Conservation (phyloP, 64 coral and sea anemone genomes). For the Stylophora pistillata region DNA sequence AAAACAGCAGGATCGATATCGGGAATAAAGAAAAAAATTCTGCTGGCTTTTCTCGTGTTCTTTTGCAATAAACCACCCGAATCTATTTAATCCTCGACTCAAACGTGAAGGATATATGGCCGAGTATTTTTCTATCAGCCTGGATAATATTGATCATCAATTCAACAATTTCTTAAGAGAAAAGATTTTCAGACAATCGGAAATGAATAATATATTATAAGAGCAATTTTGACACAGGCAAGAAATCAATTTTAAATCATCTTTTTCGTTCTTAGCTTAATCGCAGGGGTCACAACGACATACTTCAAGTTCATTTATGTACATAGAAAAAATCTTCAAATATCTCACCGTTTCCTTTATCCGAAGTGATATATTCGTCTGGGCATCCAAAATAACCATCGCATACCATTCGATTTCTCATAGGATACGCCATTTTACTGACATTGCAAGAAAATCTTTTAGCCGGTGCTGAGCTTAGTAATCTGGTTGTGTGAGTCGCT, state of each 20-base stretch:
- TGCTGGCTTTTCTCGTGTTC: not conserved
- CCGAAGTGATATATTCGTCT: not conserved
- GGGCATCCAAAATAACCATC: constrained; percentile 55
- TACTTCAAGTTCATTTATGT: no score
- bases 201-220: constrained; percentile 30
- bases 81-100: not conserved
- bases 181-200: not conserved
- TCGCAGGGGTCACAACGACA: not conserved
- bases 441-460: constrained; percentile 56
- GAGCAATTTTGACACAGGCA: not conserved
- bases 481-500: constrained; percentile 15
- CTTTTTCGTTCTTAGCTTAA: not conserved
- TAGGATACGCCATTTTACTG: constrained; percentile 49
- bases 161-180: not conserved
- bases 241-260: not conserved
- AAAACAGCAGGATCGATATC: not conserved
- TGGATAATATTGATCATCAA: not conserved
- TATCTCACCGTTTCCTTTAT: constrained; percentile 6
- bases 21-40: no score
- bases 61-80: not conserved
- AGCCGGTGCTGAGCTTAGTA: constrained; percentile 29
- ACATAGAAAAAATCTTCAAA: not conserved
- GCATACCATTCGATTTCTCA: constrained; percentile 32
- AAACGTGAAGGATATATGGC: not conserved
- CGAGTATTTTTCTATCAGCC: not conserved